Evolutionary conservation across 2,113 vertebrate species (phyloP), one percentile per base, ranked within the genome.

Genomic region (Heteronetta atricapilla): DNA sequence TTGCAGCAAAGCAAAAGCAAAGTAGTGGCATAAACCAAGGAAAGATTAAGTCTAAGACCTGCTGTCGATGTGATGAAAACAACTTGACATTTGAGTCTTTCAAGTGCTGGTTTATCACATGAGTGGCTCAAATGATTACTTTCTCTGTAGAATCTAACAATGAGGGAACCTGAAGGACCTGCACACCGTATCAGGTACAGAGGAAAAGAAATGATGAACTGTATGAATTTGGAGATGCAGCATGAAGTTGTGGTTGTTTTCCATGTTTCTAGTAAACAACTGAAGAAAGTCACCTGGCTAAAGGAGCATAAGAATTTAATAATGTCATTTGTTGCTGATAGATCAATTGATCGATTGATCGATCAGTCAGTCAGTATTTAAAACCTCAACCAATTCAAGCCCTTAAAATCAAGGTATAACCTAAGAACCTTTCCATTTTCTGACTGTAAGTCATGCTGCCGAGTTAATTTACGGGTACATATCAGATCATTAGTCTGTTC

Each of bases 1-100:
- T 96, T 96, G 76, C 81, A 82, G 92, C 40, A 94, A 90, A 95
- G 84, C 46, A 93, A 94, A 21, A 44, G 75, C 88, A 89, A 97
- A 94, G 77, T 28, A 93, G 89, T 96, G 86, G 94, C 96, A 93
- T 89, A 96, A 97, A 96, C 89, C 59, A 75, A 89, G 92, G 81
- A 95, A 91, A 82, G 75, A 92, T 96, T 97, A 95, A 81, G 59
- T 94, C 95, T 96, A 94, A 97, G 96, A 94, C 88, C 93, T 94
- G 88, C 96, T 97, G 94, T 97, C 76, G 88, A 95, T 95, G 70
- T 89, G 95, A 97, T 97, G 91, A 97, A 97, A 98, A 98, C 97
- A 97, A 97, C 97, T 97, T 98, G 97, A 98, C 97, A 97, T 97
- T 95, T 97, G 96, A 96, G 86, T 97, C 96, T 97, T 97, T 97